A percentile compares a stretch with the other conserved stretches of the same genome.
These are phyloP conservation scores for Euzophera pinguis DNA, from an alignment of 2,888 invertebrate genomes.

Conservation along the genomic window DNA sequence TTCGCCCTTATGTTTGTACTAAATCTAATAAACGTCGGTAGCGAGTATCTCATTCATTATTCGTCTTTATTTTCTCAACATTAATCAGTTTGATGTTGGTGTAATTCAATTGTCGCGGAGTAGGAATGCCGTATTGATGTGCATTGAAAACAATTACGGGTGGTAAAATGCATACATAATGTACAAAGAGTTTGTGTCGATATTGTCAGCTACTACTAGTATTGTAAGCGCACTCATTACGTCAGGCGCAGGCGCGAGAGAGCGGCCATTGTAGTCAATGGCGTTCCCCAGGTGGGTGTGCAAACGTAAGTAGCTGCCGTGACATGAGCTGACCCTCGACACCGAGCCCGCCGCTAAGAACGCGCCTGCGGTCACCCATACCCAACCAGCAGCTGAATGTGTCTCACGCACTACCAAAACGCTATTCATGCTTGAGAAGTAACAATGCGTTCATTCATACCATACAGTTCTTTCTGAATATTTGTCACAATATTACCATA, in stretches of 20 bases:
- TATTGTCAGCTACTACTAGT: slow-evolving; percentile 66
- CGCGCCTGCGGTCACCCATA: slow-evolving; percentile 13
- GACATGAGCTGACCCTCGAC: slow-evolving; percentile 48
- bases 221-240: slow-evolving; percentile 63
- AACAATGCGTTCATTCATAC: slow-evolving; percentile 33
- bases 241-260: slow-evolving; percentile 50
- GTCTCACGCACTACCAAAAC: slow-evolving; percentile 22
- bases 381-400: slow-evolving; percentile 17
- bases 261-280: slow-evolving; percentile 73
- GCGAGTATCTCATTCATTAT: slow-evolving; percentile 64
- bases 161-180: slow-evolving; percentile 53
- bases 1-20: slow-evolving; percentile 77
- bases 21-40: slow-evolving; percentile 77
- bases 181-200: slow-evolving; percentile 50
- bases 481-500: slow-evolving; percentile 28
- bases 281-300: slow-evolving; percentile 69
- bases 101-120: slow-evolving; percentile 28
- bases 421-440: slow-evolving; percentile 27
- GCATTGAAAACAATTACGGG: slow-evolving; percentile 52
- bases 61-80: slow-evolving; percentile 29
- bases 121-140: slow-evolving; percentile 24
- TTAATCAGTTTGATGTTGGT: slow-evolving; percentile 31
- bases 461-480: slow-evolving; percentile 21
- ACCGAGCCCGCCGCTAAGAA: slow-evolving; percentile 20
- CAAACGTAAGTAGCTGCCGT: slow-evolving; percentile 61